Base-by-base conservation (phyloP, 2,888 invertebrate genomes). In the Limenitis camilla region DNA sequence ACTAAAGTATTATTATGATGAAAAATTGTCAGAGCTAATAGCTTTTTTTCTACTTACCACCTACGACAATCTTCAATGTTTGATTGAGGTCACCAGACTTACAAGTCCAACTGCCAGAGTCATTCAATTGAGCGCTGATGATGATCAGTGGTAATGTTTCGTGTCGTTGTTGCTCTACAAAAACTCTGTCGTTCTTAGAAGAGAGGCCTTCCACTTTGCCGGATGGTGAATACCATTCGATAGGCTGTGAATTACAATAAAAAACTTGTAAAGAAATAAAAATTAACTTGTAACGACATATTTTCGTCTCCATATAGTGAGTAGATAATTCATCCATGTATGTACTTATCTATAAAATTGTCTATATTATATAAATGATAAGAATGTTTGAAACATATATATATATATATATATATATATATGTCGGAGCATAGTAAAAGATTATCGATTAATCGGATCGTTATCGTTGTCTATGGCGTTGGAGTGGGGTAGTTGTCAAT, bases 61-160 rank as follows among this genome's bases (percentile, higher is more conserved):
- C 86, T 48, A 85, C 81, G 47, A 79, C 66, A 31, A 85, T 72
- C 52, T 79, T 74, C 32, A 76, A 76, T 2, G 68, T 72, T 53
- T 77, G 75, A 45, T 64, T 76, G 2, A 76, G 67, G 4, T 78
- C 69, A 0, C 82, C 84, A 29, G 83, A 67, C 54, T 66, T 80
- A 59, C 86, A 86, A n/a, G 82, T 85, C 84, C 84, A 86, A 66
- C 77, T 82, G 28, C 86, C 86, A 31, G 64, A 73, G 51, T 86
- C 86, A 9, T 65, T 58, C 11, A 81, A 68, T 59, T 74, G 71
- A 11, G 78, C 66, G 30, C 68, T 62, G 49, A 78, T 74, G 38
- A 86, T 77, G 54, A 85, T 79, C 36, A 86, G 73, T 1, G 76
- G 71, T 28, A 75, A 49, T 0, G 61, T 58, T 29, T 69, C 67